Percentiles rank a stretch among this genome's conserved stretches.
Evolutionary conservation across 2,888 invertebrate genomes (phyloP).

Genomic region (Polia nebulosa): DNA sequence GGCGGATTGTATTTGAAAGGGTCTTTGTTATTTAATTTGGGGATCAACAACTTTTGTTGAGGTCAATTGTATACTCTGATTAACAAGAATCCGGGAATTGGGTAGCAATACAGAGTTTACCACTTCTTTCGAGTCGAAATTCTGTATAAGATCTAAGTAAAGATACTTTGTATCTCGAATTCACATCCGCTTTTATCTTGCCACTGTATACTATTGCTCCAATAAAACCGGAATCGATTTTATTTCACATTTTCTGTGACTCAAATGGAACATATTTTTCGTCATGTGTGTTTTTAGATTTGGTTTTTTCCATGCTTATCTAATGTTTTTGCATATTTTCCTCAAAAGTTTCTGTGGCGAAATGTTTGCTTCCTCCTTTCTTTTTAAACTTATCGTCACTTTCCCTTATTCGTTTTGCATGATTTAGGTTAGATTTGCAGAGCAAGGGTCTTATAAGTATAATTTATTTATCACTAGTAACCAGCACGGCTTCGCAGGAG

Average conservation of each 20-base stretch:
- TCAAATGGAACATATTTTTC: slow-evolving; percentile 21
- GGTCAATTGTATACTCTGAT: slow-evolving; percentile 24
- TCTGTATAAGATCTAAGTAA: slow-evolving; percentile 17
- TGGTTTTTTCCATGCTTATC: slow-evolving; percentile 16
- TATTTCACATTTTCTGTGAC: slow-evolving; percentile 9
- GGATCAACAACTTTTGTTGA: slow-evolving; percentile 24
- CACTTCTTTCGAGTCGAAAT: neutral
- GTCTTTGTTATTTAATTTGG: slow-evolving; percentile 24
- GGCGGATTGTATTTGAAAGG: slow-evolving; percentile 9
- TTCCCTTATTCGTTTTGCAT: neutral
- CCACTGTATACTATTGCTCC: too few species aligned
- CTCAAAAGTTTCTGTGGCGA: neutral
- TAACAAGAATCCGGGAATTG: slow-evolving; percentile 17
- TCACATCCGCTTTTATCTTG: slow-evolving; percentile 17
- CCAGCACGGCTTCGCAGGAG: too few species aligned
- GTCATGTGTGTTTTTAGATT: neutral
- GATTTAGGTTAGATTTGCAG: neutral
- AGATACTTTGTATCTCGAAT: slow-evolving; percentile 14
- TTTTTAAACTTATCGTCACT: neutral
- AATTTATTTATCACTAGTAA: too few species aligned
- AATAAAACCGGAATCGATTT: slow-evolving; percentile 25
- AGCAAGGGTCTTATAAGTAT: neutral
- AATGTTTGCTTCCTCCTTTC: neutral
- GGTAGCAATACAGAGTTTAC: slow-evolving; percentile 10
- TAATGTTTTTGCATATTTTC: neutral